Percentiles rank a stretch among this genome's conserved stretches.
Conservation (phyloP, 2,797 vertebrate genomes). For the Falco peregrinus region DNA sequence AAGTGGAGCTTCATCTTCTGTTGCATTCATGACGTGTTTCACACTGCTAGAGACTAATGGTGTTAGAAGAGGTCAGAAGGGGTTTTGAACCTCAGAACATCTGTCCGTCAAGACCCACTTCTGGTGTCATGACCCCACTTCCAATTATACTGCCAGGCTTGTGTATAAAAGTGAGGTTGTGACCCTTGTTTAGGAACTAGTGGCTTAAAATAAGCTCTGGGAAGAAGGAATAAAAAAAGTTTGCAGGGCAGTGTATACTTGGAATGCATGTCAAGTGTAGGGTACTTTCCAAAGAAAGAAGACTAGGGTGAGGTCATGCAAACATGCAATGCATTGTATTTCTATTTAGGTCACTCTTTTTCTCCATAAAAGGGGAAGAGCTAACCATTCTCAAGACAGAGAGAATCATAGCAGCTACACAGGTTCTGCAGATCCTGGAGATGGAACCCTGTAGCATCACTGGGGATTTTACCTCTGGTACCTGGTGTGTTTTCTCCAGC, state of each 20-base stretch:
- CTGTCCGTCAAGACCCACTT: conserved; percentile 20
- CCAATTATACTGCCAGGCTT: conserved; percentile 31
- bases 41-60: background rate
- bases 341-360: conserved; percentile 34
- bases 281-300: conserved; percentile 56
- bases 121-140: conserved; percentile 46
- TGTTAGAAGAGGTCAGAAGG: conserved; percentile 39
- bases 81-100: conserved; percentile 37
- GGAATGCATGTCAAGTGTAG: conserved; percentile 52
- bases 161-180: conserved; percentile 21
- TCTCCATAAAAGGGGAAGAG: conserved; percentile 37
- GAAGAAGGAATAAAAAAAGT: conserved; percentile 33
- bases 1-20: background rate
- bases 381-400: background rate
- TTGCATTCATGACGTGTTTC: background rate
- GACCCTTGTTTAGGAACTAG: conserved; percentile 42
- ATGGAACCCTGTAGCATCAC: background rate
- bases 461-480: background rate
- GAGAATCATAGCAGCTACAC: background rate
- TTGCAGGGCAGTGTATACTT: conserved; percentile 34
- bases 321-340: conserved; percentile 19
- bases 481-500: background rate
- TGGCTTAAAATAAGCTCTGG: conserved; percentile 54
- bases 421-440: background rate
- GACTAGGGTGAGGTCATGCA: conserved; percentile 52